These are phyloP conservation scores for Columba janthina DNA, from an alignment of 2,113 vertebrate species.

Conservation along the genomic window DNA sequence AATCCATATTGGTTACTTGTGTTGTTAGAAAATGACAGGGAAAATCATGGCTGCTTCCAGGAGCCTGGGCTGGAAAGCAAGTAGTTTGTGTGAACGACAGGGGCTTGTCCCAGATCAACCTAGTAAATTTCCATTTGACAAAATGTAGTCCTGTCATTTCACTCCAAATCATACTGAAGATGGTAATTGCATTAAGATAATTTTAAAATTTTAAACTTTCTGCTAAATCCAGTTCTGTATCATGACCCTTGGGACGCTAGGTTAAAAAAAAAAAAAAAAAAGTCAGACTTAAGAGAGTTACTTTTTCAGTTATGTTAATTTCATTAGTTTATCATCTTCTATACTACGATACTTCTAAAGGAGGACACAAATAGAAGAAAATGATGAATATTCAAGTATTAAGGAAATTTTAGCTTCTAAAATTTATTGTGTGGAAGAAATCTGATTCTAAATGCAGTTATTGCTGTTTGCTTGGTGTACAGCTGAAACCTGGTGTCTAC, in stretches of 20 bases:
- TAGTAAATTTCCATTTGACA: not conserved
- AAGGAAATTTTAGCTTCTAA: not conserved
- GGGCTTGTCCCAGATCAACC: not conserved
- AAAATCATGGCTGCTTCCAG: not conserved
- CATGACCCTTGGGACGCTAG: rapidly evolving
- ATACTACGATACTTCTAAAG: not conserved
- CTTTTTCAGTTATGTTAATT: too few species aligned
- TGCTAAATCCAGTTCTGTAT: not conserved
- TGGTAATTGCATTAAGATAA: not conserved
- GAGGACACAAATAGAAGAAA: not conserved
- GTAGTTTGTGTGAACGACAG: not conserved
- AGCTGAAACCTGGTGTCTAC: not conserved
- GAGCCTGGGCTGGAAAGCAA: not conserved
- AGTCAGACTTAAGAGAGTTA: not conserved
- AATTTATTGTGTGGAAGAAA: not conserved
- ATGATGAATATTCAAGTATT: not conserved
- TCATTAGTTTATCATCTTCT: not conserved
- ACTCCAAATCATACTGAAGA: rapidly evolving
- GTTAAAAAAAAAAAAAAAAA: not conserved
- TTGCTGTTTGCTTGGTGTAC: not conserved
- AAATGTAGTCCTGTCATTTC: not conserved
- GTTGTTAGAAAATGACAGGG: not conserved
- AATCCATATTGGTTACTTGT: not conserved
- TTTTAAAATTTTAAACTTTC: not conserved
- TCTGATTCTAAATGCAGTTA: not conserved